Percentiles rank a stretch among this genome's conserved stretches.
Evolutionary conservation across 2,888 invertebrate genomes (phyloP).

Genomic region (Polydesmus complanatus): DNA sequence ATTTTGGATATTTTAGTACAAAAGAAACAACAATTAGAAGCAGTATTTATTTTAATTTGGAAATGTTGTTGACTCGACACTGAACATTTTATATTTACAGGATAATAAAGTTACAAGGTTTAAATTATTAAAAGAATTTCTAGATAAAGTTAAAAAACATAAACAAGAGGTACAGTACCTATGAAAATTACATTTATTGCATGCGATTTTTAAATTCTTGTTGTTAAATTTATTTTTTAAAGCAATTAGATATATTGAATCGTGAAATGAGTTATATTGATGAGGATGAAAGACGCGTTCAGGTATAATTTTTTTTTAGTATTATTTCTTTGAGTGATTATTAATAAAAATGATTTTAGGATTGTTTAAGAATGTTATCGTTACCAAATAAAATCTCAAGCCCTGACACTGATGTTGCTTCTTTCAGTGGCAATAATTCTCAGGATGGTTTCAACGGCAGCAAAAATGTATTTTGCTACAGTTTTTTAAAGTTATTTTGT

Average conservation of each 20-base stretch:
- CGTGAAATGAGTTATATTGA: constrained; percentile 30
- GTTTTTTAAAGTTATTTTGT: constrained; percentile 17
- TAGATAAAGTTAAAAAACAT: constrained; percentile 56
- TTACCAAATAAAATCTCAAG: neutral
- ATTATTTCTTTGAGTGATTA: constrained; percentile 4
- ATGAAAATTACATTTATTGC: neutral
- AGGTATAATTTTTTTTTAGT: constrained; percentile 24
- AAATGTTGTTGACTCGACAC: neutral
- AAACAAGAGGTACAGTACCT: constrained; percentile 43
- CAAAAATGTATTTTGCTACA: constrained; percentile 28
- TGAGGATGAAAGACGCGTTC: constrained; percentile 28
- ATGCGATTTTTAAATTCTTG: constrained; percentile 5
- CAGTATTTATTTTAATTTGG: constrained; percentile 39
- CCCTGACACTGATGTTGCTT: neutral
- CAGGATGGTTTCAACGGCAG: constrained; percentile 33
- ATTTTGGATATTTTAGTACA: constrained; percentile 66
- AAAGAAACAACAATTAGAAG: constrained; percentile 62
- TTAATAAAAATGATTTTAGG: neutral
- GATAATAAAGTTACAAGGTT: constrained; percentile 55
- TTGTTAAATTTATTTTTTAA: constrained; percentile 16
- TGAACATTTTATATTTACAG: constrained; percentile 21
- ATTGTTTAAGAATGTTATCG: neutral
- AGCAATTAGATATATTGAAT: constrained; percentile 30
- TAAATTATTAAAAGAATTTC: constrained; percentile 66
- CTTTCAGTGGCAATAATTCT: constrained; percentile 9